Percentiles rank a stretch among this genome's conserved stretches.
These are phyloP conservation scores for Aphidius colemani DNA, from an alignment of 2,888 invertebrate genomes.

Conservation along the genomic window DNA sequence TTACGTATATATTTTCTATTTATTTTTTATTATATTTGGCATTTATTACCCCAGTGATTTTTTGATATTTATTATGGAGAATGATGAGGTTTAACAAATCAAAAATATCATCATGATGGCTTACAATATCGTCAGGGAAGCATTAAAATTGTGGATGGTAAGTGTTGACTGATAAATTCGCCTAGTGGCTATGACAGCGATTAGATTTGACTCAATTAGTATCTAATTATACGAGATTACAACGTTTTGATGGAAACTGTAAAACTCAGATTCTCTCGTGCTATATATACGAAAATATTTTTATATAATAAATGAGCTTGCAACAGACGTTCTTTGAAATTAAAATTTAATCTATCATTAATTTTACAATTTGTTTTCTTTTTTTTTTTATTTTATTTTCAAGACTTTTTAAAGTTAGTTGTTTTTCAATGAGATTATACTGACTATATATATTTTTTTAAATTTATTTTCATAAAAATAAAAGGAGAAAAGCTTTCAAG, in stretches of 20 bases:
- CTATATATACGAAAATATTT: background rate
- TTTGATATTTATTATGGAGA: too few relatives aligned
- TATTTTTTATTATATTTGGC: too few relatives aligned
- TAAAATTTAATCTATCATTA: constrained; percentile 29
- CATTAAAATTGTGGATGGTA: constrained; percentile 23
- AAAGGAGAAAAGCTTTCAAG: too few relatives aligned
- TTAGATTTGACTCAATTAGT: constrained; percentile 40
- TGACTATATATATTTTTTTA: too few relatives aligned
- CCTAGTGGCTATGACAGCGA: too few relatives aligned
- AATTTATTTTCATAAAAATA: too few relatives aligned
- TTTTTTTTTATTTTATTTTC: background rate
- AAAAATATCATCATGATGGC: background rate
- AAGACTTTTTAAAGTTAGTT: too few relatives aligned
- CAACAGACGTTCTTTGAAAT: constrained; percentile 23
- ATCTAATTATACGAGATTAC: constrained; percentile 48
- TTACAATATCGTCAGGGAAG: constrained; percentile 16
- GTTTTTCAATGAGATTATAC: too few relatives aligned
- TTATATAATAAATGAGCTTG: background rate
- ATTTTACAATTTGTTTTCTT: constrained; percentile 1
- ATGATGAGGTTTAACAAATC: too few relatives aligned
- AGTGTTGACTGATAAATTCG: constrained; percentile 30
- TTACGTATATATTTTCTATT: too few relatives aligned
- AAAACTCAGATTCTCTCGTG: constrained; percentile 1
- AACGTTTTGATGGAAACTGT: constrained; percentile 25
- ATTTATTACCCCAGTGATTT: too few relatives aligned